Evolutionary conservation across 2,888 invertebrate genomes (phyloP), one percentile per base, ranked within the genome.

Genomic region (Diplolepis rosae): DNA sequence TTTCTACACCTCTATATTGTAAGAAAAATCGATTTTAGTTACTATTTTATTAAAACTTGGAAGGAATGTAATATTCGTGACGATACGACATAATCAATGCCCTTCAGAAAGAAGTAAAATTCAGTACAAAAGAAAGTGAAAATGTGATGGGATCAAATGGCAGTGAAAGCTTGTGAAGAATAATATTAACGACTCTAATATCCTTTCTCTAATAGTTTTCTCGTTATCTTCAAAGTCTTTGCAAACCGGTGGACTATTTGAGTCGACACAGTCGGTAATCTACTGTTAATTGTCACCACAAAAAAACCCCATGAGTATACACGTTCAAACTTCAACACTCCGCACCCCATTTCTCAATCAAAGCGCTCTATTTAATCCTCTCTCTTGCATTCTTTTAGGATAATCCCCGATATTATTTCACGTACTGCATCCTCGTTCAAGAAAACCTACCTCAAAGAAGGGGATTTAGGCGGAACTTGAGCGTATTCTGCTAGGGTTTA

Each of bases 271-370:
- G 78, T 77, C 80, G 80, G 81, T 88, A 87, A 88, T 88, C 86
- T 87, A 83, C 86, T 85, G 88, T 88, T 88, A 88, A 88, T 88
- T 88, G 87, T 85, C 82, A 80, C 83, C 84, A 83, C 87, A 86
- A 85, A 85, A 84, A 84, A 83, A 82, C 77, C 79, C 81, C 82
- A 77, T 71, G 79, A 76, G 79, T 75, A 73, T 65, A 74, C 70
- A 74, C 70, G 67, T 76, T 75, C 75, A 76, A 78, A 77, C 73
- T 78, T 77, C 73, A 73, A 78, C 79, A 70, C 76, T 76, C 71
- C 70, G 74, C 72, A 66, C 73, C 56, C 42, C 51, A 24, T 65
- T 66, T 51, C 39, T 52, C 18, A n/a, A 13, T 39, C 22, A 39
- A 61, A 61, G 22, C 39, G 39, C 35, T 24, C 70, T 35, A 72